Base-by-base conservation (phyloP, 2,797 vertebrate species). In the Hipposideros larvatus region DNA sequence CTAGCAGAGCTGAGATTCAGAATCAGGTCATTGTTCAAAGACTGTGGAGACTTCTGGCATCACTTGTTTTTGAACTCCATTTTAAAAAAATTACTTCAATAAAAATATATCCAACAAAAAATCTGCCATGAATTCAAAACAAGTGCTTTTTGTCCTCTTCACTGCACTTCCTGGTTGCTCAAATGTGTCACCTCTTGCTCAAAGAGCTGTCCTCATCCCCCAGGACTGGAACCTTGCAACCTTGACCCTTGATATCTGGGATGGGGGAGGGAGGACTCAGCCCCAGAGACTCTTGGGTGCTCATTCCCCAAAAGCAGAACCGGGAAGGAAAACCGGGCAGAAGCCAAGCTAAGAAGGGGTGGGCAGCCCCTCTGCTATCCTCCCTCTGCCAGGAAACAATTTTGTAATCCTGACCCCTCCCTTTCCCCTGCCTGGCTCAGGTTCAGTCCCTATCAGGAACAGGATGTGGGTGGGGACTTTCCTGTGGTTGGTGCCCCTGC, bases 331-430 rank as follows among this genome's bases (percentile, higher is more conserved):
- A 65, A 10, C 7, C 5, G 34, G 34, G 28, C 14, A 24, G 21
- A n/a, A 48, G 9, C 16, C 15, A 21, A 28, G 11, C 19, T 1
- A 1, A 68, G 41, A 93, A 37, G 34, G 13, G 0, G 0, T 78
- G 14, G n/a, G 48, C 71, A 31, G 48, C 51, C 31, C 65, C 34
- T 21, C 34, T 15, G n/a, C 57, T 68, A 19, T 26, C 63, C 65
- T 82, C 19, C 5, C 21, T 14, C 41, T 91, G 83, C 68, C 74
- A 51, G 95, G 94, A 87, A 95, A 46, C 31, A 41, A 7, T 97
- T 93, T 89, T 46, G 90, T 70, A 97, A 97, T n/a, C 46, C 41
- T 31, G 22, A n/a, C 75, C 19, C 8, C 66, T 24, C 55, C 91
- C 37, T 14, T 43, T 8, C 43, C 41, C 13, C 57, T 41, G 46